These are phyloP conservation scores for Sus cebifrons DNA, from an alignment of 2,797 vertebrate species.

Conservation along the genomic window DNA sequence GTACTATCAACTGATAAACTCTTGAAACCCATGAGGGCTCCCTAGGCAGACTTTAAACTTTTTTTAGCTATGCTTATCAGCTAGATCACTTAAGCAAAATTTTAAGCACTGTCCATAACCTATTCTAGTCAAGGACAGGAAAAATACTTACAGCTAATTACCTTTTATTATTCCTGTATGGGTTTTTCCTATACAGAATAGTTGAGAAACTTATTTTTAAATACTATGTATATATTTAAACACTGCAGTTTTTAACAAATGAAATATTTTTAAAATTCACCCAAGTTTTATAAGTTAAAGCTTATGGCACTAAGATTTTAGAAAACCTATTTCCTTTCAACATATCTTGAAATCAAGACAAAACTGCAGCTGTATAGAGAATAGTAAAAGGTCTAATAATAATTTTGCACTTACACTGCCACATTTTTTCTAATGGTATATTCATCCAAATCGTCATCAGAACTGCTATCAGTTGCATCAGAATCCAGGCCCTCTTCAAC, in stretches of 20 bases:
- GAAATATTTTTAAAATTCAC: constrained; percentile 58
- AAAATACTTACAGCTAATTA: constrained; percentile 54
- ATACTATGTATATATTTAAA: constrained; percentile 6
- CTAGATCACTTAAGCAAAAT: constrained; percentile 50
- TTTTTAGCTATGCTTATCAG: background rate
- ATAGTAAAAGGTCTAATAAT: constrained; percentile 78
- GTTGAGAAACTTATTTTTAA: constrained; percentile 62
- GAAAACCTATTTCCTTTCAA: constrained; percentile 65
- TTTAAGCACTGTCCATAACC: background rate
- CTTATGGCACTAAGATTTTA: constrained; percentile 66
- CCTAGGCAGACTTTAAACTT: background rate
- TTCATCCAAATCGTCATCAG: constrained; percentile 94
- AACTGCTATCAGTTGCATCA: constrained; percentile 96
- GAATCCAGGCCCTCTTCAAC: constrained; percentile 95
- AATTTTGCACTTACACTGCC: constrained; percentile 93
- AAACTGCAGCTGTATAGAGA: constrained; percentile 36
- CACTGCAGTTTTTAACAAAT: constrained; percentile 26
- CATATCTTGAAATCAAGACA: constrained; percentile 62
- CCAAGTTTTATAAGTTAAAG: constrained; percentile 62
- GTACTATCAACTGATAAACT: constrained; percentile 29
- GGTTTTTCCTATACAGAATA: constrained; percentile 22
- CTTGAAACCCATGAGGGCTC: background rate
- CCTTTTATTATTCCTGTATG: constrained; percentile 49
- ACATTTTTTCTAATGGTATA: constrained; percentile 85
- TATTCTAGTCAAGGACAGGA: constrained; percentile 20